These are phyloP conservation scores for Zhengitettix transpicula DNA, from an alignment of 2,888 invertebrate genomes.

Conservation along the genomic window DNA sequence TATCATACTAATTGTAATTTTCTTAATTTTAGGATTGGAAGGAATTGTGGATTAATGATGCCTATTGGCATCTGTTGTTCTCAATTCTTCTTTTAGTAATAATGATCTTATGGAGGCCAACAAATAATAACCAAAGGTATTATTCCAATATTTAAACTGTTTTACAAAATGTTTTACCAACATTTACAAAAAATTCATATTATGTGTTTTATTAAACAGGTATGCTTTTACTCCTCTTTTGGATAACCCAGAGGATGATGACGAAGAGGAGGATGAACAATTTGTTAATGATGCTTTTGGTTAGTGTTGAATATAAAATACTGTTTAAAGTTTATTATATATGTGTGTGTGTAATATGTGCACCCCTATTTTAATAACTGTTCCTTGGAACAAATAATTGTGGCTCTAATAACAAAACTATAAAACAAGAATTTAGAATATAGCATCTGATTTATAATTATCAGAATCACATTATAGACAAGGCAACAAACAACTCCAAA, in stretches of 20 bases:
- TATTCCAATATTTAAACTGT: not conserved
- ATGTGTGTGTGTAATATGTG: too few species aligned
- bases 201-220: slow-evolving; percentile 17
- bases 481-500: too few species aligned
- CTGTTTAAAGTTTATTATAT: too few species aligned
- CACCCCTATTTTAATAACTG: too few species aligned
- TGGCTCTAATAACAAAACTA: too few species aligned
- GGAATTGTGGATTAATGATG: slow-evolving; percentile 85
- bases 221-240: slow-evolving; percentile 83
- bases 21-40: slow-evolving; percentile 54
- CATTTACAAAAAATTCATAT: not conserved
- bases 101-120: slow-evolving; percentile 90
- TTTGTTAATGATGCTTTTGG: slow-evolving; percentile 78
- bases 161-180: not conserved
- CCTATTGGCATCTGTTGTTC: slow-evolving; percentile 90
- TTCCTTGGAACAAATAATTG: too few species aligned
- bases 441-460: too few species aligned
- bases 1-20: not conserved
- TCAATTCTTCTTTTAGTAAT: slow-evolving; percentile 74
- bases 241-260: slow-evolving; percentile 64
- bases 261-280: slow-evolving; percentile 64
- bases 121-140: slow-evolving; percentile 85
- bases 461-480: too few species aligned
- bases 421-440: too few species aligned
- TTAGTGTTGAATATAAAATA: slow-evolving; percentile 14